Base-by-base conservation (phyloP, 2,888 invertebrate genomes). In the Periphyllus acericola region DNA sequence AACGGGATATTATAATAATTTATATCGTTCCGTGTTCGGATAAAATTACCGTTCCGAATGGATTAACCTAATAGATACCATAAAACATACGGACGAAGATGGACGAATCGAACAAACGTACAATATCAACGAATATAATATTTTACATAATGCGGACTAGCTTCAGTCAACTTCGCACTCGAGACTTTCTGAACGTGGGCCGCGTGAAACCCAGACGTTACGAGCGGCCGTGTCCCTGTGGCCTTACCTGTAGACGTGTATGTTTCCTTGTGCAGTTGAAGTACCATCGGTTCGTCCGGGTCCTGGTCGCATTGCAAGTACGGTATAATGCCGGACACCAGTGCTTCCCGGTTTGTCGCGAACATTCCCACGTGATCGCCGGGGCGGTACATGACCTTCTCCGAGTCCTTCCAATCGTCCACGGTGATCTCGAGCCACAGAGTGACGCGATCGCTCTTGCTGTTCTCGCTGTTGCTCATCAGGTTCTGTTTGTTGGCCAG, bases 361-460 rank as follows among this genome's bases (percentile, higher is more conserved):
- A 96, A 95, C 88, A 98, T 96, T 19, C 97, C 98, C 60, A 98
- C 94, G 91, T 98, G 98, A 92, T 98, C 98, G 0, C 98, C 98
- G 0, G 98, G 98, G 89, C 95, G 94, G 90, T 98, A 98, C 52
- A 93, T 92, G 36, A 96, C 32, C 17, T 81, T 87, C 29, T 87
- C 87, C 6, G 80, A 80, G 25, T 79, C 25, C 6, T 14, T 55
- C 87, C 87, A 92, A 90, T 94, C 93, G 90, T 91, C 90, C 52
- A 89, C 88, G 55, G 89, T 80, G 40, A 91, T 89, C 87, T 90
- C 90, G 14, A 90, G 82, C 60, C 90, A 89, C 29, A 91, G 87
- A 19, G 91, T 91, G 34, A 90, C 90, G 40, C 90, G 89, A 25
- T 90, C 90, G 32, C 92, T 91, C 78, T 84, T 89, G 60, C 60